Evolutionary conservation across 2,888 invertebrate genomes (phyloP).

Genomic region (Nomada ruficornis): DNA sequence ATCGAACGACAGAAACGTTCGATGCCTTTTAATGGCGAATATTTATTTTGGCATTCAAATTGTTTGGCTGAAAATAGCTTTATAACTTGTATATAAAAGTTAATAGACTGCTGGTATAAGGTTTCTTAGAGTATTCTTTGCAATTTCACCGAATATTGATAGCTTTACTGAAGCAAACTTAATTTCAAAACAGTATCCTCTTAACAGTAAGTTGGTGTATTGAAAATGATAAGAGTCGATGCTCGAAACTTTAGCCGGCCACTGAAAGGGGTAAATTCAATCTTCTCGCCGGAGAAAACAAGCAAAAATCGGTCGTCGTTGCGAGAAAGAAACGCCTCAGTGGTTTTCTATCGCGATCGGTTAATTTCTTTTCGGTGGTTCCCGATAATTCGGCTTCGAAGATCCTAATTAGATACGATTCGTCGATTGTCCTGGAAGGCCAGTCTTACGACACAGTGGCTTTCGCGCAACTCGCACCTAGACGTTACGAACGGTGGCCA

Average conservation of each 20-base stretch:
- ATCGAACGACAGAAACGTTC: no score
- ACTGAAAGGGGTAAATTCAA: neutral
- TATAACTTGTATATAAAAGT: no score
- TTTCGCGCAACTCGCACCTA: neutral
- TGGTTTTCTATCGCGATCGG: conserved; percentile 16
- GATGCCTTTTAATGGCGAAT: no score
- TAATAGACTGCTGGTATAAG: no score
- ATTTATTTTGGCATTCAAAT: no score
- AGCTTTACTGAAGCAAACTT: neutral
- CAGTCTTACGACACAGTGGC: conserved; percentile 13
- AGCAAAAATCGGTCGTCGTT: neutral
- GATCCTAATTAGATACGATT: conserved; percentile 43
- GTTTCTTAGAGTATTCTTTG: no score
- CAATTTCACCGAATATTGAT: no score
- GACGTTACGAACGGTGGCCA: neutral
- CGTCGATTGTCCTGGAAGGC: conserved; percentile 11
- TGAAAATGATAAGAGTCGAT: neutral
- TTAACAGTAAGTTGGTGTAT: neutral
- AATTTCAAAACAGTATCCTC: neutral
- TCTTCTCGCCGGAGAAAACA: neutral
- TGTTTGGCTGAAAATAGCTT: no score
- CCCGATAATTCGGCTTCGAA: neutral
- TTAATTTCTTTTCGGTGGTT: conserved; percentile 13
- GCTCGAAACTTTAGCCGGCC: neutral
- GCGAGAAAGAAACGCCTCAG: neutral